These are phyloP conservation scores for Strongylocentrotus purpuratus DNA, from an alignment of 35 echinoderm and acorn worm genomes.

Conservation along the genomic window DNA sequence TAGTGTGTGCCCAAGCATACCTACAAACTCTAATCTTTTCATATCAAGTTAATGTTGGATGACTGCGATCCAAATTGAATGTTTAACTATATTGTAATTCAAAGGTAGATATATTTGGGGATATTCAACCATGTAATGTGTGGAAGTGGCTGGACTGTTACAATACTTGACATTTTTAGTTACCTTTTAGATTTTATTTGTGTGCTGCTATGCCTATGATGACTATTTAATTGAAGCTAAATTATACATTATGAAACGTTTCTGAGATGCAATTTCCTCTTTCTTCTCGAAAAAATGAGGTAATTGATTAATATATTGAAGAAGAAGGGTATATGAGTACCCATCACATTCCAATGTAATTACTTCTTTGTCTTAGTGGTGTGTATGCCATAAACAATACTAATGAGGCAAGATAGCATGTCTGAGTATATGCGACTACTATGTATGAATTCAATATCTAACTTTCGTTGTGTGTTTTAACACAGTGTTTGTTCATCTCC, in stretches of 20 bases:
- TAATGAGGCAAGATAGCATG: too few species aligned
- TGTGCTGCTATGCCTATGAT: neutral
- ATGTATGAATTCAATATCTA: neutral
- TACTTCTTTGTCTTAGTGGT: neutral
- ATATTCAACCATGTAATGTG: neutral
- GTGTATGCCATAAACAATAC: too few species aligned
- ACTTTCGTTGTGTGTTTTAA: too few species aligned
- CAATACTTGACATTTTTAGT: neutral
- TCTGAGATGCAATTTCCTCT: neutral
- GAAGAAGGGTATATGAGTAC: neutral
- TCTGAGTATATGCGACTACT: too few species aligned
- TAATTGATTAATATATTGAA: neutral
- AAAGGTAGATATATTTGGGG: neutral
- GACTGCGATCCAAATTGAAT: too few species aligned
- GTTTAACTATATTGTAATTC: too few species aligned
- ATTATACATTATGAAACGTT: neutral
- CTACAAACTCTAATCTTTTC: too few species aligned
- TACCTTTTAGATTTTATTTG: neutral
- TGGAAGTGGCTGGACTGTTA: neutral
- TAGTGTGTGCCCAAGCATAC: too few species aligned
- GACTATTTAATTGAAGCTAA: neutral
- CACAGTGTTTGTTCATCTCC: too few species aligned
- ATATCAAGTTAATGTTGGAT: too few species aligned
- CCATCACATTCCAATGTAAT: neutral
- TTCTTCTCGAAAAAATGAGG: neutral